Percentiles rank a stretch among this genome's conserved stretches.
Evolutionary conservation across 2,113 vertebrate species (phyloP).

Genomic region (Xenopus tropicalis): DNA sequence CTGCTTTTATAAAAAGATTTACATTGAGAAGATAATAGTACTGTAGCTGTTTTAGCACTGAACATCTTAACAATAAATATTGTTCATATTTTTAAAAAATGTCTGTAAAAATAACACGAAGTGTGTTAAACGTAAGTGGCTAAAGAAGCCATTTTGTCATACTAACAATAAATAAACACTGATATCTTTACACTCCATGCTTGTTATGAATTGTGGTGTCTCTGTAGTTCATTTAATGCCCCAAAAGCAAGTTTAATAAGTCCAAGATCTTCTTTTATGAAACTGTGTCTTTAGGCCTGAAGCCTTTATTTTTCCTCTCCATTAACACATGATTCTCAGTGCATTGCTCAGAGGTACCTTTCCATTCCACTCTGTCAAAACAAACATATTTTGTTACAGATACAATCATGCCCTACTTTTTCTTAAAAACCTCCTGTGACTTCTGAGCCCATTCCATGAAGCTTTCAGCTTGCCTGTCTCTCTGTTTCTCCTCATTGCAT

Average conservation of each 20-base stretch:
- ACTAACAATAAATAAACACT: too few species aligned
- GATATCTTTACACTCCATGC: too few species aligned
- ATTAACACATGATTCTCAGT: slow-evolving; percentile 39
- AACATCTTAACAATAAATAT: neutral
- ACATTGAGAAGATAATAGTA: too few species aligned
- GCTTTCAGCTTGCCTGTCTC: slow-evolving; percentile 27
- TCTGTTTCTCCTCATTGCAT: slow-evolving; percentile 37
- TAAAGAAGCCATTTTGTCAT: too few species aligned
- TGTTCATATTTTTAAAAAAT: neutral
- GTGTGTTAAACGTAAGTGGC: too few species aligned
- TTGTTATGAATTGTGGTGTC: neutral
- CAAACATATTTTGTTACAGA: slow-evolving; percentile 15
- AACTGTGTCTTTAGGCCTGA: neutral
- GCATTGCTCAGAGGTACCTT: slow-evolving; percentile 39
- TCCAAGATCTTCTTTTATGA: neutral
- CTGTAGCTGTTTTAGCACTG: too few species aligned
- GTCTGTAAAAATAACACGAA: neutral
- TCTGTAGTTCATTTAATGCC: neutral
- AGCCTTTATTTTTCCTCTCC: slow-evolving; percentile 21
- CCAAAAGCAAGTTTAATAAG: slow-evolving; percentile 10
- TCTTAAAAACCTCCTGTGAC: slow-evolving; percentile 38
- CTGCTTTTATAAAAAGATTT: too few species aligned
- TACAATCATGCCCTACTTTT: slow-evolving; percentile 34
- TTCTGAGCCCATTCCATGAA: slow-evolving; percentile 41
- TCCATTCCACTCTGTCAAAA: slow-evolving; percentile 39